Evolutionary conservation across 2,113 vertebrate species (phyloP), one percentile per base, ranked within the genome.

Genomic region (Ochotona princeps): DNA sequence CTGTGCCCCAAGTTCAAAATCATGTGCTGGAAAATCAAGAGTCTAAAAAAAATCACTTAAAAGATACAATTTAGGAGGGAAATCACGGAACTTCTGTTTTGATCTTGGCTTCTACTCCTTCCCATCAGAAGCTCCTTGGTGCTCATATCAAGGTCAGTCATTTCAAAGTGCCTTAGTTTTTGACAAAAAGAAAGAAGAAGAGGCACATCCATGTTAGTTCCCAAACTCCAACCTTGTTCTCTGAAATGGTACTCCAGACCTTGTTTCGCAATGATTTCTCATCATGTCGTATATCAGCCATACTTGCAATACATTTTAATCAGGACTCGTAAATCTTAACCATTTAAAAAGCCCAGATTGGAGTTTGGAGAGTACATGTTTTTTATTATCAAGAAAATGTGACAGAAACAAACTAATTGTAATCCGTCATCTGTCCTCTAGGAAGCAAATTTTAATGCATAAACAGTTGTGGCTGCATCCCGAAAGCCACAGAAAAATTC

Each of bases 331-430:
- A 78, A 83, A 83, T 57, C 72, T 83, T 49, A 90, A 63, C 87
- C 72, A 80, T 67, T 60, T 73, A 72, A 87, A 38, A 23, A 23
- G 12, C 47, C 18, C 38, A 63, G n/a, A 61, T 78, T 83, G 65
- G 3, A 51, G 65, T 70, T 57, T 72, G 25, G 17, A 13, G 8
- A 82, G 1, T 35, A 7, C 7, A 28, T 84, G 38, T 44, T 83
- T 94, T 90, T 82, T 93, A 72, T 65, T 73, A 93, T 38, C 66
- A 12, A 94, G 47, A 92, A 80, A 84, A 79, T 80, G 51, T 44
- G 88, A 82, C 18, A 30, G 84, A 54, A 23, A 89, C 91, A 89
- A 89, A 87, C 21, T 66, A 75, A 85, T 67, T 66, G 2, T n/a
- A 35, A 79, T 85, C 83, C 32, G 65, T 60, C 44, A 54, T 32